phyloP scores from a whole-genome alignment of 2,888 invertebrate species.

The Calliphora vomitoria region DNA sequence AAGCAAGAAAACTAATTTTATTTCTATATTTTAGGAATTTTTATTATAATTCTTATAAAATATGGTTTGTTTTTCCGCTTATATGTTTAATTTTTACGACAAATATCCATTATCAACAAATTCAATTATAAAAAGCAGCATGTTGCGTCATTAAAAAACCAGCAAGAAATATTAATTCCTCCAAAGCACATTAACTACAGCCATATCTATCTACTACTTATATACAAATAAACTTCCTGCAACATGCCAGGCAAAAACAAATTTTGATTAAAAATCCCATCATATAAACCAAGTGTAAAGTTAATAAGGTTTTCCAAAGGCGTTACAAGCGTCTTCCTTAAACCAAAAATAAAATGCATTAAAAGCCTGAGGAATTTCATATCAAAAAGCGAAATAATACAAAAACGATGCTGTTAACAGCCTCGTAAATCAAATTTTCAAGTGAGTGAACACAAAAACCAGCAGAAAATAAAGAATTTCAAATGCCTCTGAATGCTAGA shows the following conservation, averaged over 20 bases:
- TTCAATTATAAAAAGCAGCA: conserved; percentile 35
- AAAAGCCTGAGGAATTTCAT: conserved; percentile 44
- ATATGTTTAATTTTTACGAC: not conserved
- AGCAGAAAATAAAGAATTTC: conserved; percentile 55
- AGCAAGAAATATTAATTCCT: not conserved
- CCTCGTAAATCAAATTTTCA: conserved; percentile 69
- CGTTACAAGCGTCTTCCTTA: conserved; percentile 67
- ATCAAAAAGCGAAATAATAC: not conserved
- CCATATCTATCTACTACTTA: not conserved
- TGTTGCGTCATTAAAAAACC: conserved; percentile 32
- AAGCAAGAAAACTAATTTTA: no score
- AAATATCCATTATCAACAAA: conserved; percentile 2
- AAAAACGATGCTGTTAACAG: conserved; percentile 35
- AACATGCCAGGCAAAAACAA: conserved; percentile 31
- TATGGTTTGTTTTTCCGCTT: not conserved
- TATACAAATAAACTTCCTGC: conserved; percentile 36
- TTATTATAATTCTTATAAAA: no score
- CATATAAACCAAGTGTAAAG: conserved; percentile 65
- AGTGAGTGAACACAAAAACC: conserved; percentile 65
- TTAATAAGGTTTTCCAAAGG: conserved; percentile 70
- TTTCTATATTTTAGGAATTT: no score
- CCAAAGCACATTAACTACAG: conserved; percentile 7
- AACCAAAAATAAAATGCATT: conserved; percentile 57
- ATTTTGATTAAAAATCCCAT: conserved; percentile 4
- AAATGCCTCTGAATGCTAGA: conserved; percentile 53